phyloP scores from a whole-genome alignment of 2,113 vertebrate genomes.

The Bos javanicus region DNA sequence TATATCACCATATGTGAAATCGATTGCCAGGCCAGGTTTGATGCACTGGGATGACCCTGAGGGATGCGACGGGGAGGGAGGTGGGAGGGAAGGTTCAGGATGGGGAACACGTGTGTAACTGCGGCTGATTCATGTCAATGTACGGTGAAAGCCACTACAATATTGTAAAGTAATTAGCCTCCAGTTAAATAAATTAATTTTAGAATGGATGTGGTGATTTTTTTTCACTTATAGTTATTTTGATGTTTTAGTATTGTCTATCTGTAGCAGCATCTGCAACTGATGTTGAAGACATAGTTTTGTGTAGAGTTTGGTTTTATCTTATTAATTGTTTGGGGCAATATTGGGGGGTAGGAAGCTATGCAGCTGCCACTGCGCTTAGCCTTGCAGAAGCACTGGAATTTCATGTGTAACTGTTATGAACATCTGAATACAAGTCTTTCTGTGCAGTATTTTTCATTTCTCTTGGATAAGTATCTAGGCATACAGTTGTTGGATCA shows the following conservation, averaged over 20 bases:
- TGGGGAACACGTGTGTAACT: not conserved
- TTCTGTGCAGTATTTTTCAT: not conserved
- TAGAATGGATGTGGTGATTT: not conserved
- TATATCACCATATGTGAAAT: not conserved
- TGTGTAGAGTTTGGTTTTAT: not conserved
- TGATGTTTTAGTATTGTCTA: not conserved
- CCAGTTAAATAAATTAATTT: not conserved
- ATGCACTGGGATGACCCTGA: not conserved
- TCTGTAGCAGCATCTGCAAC: not conserved
- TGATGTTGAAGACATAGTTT: not conserved
- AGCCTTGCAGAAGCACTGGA: not conserved
- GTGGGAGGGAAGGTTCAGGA: not conserved
- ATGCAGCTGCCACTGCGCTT: not conserved
- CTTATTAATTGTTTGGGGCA: not conserved
- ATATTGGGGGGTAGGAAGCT: not conserved
- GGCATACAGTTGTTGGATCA: not conserved
- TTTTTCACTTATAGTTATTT: not conserved
- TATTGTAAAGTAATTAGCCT: not conserved
- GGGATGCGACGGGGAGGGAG: not conserved
- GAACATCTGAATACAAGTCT: not conserved
- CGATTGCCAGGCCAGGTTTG: not conserved
- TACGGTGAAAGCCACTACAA: not conserved
- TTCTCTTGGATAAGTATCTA: not conserved
- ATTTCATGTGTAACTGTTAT: not conserved
- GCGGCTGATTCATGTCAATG: accelerated